A percentile compares a stretch with the other conserved stretches of the same genome.
phyloP scores from a whole-genome alignment of 2,888 invertebrate genomes.

The Morpho deidamia region DNA sequence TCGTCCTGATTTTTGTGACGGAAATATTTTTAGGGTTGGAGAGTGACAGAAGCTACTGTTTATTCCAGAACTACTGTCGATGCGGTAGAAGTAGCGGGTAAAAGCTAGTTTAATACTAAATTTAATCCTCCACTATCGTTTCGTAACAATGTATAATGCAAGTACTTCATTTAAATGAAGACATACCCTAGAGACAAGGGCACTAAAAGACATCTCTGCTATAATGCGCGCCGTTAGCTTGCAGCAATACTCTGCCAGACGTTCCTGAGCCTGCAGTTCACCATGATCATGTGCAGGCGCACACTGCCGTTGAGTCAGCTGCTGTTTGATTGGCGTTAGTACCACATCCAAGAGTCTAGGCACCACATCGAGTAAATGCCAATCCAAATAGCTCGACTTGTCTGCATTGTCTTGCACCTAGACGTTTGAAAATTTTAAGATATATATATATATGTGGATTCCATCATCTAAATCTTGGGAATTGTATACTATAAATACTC shows the following conservation, averaged over 20 bases:
- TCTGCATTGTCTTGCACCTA: conserved; percentile 40
- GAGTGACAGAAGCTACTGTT: too few species aligned
- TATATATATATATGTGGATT: too few species aligned
- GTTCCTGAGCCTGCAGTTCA: conserved; percentile 74
- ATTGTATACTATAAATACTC: too few species aligned
- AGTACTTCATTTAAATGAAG: background rate
- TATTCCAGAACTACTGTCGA: too few species aligned
- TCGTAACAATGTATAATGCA: too few species aligned
- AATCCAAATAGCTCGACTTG: conserved; percentile 55
- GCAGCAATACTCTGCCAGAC: conserved; percentile 83
- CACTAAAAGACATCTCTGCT: conserved; percentile 83
- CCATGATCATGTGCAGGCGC: conserved; percentile 65
- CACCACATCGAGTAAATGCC: conserved; percentile 89
- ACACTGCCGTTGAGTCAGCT: conserved; percentile 70
- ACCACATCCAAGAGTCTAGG: conserved; percentile 90
- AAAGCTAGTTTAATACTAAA: too few species aligned
- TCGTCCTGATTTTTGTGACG: too few species aligned
- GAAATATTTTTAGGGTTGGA: too few species aligned
- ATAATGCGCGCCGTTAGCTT: conserved; percentile 89
- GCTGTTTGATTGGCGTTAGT: conserved; percentile 84
- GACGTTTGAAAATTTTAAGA: too few species aligned
- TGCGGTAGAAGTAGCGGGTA: too few species aligned
- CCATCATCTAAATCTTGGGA: too few species aligned
- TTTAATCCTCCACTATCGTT: too few species aligned
- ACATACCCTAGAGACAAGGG: background rate